Percentiles rank a stretch among this genome's conserved stretches.
These are phyloP conservation scores for Sarotherodon lohbergeri DNA, from an alignment of 2,113 vertebrate species.

Conservation along the genomic window DNA sequence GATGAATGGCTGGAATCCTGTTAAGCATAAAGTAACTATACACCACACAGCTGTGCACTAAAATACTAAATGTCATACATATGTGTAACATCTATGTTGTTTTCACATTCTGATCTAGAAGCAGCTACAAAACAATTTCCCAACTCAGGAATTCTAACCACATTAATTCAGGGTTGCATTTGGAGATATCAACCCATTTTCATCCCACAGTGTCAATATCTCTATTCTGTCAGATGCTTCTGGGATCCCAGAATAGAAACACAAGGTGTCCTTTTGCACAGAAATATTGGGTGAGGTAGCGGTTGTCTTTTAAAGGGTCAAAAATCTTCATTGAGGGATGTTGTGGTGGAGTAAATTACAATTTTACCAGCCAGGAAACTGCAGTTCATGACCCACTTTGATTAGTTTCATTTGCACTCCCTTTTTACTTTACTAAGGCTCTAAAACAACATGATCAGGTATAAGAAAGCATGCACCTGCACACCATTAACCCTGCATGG, in stretches of 20 bases:
- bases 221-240: background rate
- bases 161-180: background rate
- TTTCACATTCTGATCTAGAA: background rate
- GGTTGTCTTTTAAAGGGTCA: background rate
- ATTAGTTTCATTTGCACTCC: background rate
- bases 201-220: background rate
- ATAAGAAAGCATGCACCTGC: background rate
- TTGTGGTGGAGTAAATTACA: background rate
- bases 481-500: accelerated
- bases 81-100: background rate
- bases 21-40: background rate
- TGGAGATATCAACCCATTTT: background rate
- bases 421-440: background rate
- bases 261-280: background rate
- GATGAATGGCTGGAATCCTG: background rate
- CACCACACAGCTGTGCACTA: background rate
- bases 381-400: background rate
- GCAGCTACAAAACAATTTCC: background rate
- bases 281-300: background rate
- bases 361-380: background rate
- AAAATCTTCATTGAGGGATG: background rate
- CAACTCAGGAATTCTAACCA: background rate
- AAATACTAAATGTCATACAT: background rate
- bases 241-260: background rate
- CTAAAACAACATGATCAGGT: background rate